phyloP scores from a whole-genome alignment of 2,797 vertebrate genomes.

The Poeciliopsis presidionis region DNA sequence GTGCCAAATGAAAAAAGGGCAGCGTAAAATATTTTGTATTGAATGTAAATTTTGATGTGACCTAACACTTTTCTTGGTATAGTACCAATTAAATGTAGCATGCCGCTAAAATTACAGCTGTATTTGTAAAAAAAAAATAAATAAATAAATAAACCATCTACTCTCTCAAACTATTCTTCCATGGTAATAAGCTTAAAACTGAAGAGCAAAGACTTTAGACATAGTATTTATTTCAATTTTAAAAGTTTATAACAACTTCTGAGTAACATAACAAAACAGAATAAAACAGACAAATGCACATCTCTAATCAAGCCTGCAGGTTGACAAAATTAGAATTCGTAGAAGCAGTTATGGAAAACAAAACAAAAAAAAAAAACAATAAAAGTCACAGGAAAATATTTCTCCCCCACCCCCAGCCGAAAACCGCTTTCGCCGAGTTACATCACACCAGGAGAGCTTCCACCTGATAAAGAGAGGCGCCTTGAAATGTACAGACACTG shows the following conservation, averaged over 20 bases:
- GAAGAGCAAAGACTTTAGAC: constrained; percentile 58
- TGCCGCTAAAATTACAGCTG: neutral
- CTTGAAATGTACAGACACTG: constrained; percentile 23
- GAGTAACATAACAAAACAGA: constrained; percentile 82
- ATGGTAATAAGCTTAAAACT: constrained; percentile 17
- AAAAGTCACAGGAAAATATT: constrained; percentile 66
- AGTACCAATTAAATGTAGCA: neutral
- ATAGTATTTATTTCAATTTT: constrained; percentile 87
- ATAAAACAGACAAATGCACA: constrained; percentile 57
- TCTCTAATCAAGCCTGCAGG: constrained; percentile 68
- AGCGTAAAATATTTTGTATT: neutral
- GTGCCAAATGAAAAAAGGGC: neutral
- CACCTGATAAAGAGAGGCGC: constrained; percentile 3
- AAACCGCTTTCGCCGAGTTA: constrained; percentile 56
- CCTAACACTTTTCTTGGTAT: neutral
- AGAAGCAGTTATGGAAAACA: constrained; percentile 66
- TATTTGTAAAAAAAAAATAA: neutral
- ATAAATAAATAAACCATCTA: neutral
- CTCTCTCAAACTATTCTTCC: neutral
- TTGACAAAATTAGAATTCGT: constrained; percentile 72
- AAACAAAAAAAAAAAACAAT: constrained; percentile 59
- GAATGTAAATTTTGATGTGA: neutral
- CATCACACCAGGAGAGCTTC: constrained; percentile 47
- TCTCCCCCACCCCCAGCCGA: constrained; percentile 2
- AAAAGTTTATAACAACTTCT: constrained; percentile 82